phyloP scores from a whole-genome alignment of 2,888 invertebrate genomes.

The Meta bourneti region DNA sequence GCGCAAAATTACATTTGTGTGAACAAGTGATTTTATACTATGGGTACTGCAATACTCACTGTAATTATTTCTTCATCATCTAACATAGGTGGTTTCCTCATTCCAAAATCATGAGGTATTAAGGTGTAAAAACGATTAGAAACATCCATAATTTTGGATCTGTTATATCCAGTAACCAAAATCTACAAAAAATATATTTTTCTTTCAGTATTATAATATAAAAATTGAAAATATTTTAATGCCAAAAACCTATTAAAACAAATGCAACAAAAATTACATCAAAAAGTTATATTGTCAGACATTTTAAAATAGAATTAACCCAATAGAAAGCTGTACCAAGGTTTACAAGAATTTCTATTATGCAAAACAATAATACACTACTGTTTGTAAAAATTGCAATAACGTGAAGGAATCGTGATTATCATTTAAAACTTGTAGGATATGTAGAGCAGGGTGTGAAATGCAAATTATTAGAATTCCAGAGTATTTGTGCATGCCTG shows the following conservation, averaged over 20 bases:
- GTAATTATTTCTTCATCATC: constrained; percentile 87
- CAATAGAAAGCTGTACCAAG: too few species aligned
- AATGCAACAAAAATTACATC: neutral
- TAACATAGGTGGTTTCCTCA: constrained; percentile 89
- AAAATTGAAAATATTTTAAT: neutral
- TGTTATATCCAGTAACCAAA: constrained; percentile 44
- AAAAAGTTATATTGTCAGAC: neutral
- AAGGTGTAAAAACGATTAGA: constrained; percentile 97
- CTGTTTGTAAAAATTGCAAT: too few species aligned
- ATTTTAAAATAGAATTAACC: neutral
- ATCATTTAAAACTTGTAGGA: too few species aligned
- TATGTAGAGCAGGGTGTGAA: too few species aligned
- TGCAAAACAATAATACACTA: too few species aligned
- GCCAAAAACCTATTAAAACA: neutral
- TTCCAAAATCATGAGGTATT: constrained; percentile 96
- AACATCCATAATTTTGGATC: constrained; percentile 87
- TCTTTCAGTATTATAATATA: neutral
- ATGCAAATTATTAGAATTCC: too few species aligned
- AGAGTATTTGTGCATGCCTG: too few species aligned
- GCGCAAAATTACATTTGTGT: neutral
- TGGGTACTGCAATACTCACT: constrained; percentile 78
- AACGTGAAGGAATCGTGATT: too few species aligned
- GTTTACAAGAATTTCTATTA: too few species aligned
- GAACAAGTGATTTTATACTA: neutral
- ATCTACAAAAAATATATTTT: constrained; percentile 38